These are phyloP conservation scores for Prietella phreatophila DNA, from an alignment of 2,113 vertebrate species.

Conservation along the genomic window DNA sequence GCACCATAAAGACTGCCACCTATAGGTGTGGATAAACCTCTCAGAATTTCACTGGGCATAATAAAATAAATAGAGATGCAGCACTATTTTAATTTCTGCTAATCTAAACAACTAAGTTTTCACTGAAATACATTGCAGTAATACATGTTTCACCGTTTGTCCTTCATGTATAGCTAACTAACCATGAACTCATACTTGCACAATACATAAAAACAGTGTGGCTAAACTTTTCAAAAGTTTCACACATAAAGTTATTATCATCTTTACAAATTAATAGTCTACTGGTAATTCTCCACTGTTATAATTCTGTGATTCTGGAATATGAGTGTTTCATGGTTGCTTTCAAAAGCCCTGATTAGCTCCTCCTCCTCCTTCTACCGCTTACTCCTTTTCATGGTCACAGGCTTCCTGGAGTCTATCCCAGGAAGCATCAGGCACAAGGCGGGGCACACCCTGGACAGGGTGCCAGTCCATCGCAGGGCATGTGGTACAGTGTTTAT, in stretches of 20 bases:
- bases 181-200: neutral
- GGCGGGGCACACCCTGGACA: too few relatives aligned
- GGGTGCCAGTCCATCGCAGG: neutral
- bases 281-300: neutral
- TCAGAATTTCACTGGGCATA: neutral
- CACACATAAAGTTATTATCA: neutral
- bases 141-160: neutral
- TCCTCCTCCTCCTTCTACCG: too few relatives aligned
- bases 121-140: neutral
- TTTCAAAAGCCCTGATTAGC: neutral
- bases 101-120: neutral
- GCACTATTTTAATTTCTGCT: neutral
- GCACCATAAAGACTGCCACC: neutral
- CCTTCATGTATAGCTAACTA: neutral
- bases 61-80: neutral
- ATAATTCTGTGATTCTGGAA: neutral
- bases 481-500: neutral
- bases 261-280: neutral
- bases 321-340: neutral
- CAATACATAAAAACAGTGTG: neutral
- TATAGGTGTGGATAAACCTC: neutral
- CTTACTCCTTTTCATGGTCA: too few relatives aligned
- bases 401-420: too few relatives aligned
- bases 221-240: neutral
- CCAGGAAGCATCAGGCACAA: too few relatives aligned